A percentile compares a stretch with the other conserved stretches of the same genome.
phyloP scores from a whole-genome alignment of 1,140 invertebrate genomes.

The Bombus affinis region DNA sequence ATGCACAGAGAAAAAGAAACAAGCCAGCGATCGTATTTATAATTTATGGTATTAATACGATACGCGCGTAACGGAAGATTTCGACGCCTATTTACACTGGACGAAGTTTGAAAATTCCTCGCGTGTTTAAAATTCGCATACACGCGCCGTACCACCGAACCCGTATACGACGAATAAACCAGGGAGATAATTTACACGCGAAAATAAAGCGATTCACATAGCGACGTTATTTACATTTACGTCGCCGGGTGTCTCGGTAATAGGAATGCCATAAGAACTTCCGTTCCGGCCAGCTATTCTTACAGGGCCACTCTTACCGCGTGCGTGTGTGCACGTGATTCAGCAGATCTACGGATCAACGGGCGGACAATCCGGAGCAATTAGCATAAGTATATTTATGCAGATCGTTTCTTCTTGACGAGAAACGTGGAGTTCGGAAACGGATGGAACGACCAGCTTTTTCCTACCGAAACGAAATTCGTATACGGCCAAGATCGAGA shows the following conservation, averaged over 20 bases:
- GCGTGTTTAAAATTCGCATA: background rate
- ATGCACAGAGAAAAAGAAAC: background rate
- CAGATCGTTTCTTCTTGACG: constrained; percentile 8
- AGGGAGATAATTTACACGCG: constrained; percentile 6
- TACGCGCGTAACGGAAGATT: background rate
- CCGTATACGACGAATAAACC: constrained; percentile 3
- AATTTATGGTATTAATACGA: background rate
- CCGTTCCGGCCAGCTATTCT: constrained; percentile 20
- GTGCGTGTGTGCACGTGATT: constrained; percentile 28
- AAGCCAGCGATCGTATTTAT: background rate
- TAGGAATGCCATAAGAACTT: constrained; percentile 59
- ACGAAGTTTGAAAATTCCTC: background rate
- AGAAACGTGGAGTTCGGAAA: constrained; percentile 2
- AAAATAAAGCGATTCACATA: constrained; percentile 45
- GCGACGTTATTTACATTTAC: constrained; percentile 49
- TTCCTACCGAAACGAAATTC: constrained; percentile 10
- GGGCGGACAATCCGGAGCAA: constrained; percentile 28
- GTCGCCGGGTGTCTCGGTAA: constrained; percentile 47
- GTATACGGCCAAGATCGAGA: background rate
- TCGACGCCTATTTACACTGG: background rate
- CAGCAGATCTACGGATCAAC: constrained; percentile 33
- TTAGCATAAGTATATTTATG: constrained; percentile 56
- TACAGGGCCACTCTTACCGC: background rate
- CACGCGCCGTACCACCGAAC: background rate
- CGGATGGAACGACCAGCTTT: background rate